These are phyloP conservation scores for Remorina albescens DNA, from an alignment of 2,797 vertebrate species.

Conservation along the genomic window DNA sequence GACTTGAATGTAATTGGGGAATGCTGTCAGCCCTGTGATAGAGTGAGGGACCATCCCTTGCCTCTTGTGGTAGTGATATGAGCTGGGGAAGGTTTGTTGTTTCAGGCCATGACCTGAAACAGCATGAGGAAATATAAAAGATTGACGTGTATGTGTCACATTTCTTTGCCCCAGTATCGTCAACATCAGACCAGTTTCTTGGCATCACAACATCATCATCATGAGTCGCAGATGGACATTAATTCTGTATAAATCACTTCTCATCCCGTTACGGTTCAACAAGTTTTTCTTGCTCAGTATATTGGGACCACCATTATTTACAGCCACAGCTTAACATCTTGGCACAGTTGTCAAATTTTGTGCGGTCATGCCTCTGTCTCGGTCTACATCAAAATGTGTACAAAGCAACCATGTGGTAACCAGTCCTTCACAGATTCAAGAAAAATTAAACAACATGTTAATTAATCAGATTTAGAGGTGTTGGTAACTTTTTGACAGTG, in stretches of 20 bases:
- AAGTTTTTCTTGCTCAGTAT: not conserved
- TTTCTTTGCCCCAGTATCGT: not conserved
- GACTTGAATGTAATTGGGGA: constrained; percentile 42
- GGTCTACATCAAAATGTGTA: not conserved
- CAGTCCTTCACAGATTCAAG: too few species aligned
- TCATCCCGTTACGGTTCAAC: not conserved
- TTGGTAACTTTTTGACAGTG: not conserved
- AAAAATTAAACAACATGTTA: too few species aligned
- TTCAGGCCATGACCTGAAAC: constrained; percentile 26
- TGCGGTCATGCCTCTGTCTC: not conserved
- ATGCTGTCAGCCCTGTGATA: constrained; percentile 10
- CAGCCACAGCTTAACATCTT: too few species aligned
- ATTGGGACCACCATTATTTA: not conserved
- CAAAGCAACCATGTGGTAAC: not conserved
- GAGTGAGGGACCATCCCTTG: not conserved
- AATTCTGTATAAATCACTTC: constrained; percentile 9
- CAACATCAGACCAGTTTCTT: not conserved
- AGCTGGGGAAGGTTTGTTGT: not conserved
- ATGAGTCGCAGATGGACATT: not conserved
- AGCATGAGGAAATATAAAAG: constrained; percentile 3
- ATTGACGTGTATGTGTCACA: constrained; percentile 13
- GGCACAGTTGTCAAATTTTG: not conserved
- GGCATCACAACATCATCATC: not conserved
- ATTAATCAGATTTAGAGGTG: too few species aligned
- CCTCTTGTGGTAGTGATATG: not conserved